Evolutionary conservation across 1,140 invertebrate genomes (phyloP), one percentile per base, ranked within the genome.

Genomic region (Drosophila melanica): DNA sequence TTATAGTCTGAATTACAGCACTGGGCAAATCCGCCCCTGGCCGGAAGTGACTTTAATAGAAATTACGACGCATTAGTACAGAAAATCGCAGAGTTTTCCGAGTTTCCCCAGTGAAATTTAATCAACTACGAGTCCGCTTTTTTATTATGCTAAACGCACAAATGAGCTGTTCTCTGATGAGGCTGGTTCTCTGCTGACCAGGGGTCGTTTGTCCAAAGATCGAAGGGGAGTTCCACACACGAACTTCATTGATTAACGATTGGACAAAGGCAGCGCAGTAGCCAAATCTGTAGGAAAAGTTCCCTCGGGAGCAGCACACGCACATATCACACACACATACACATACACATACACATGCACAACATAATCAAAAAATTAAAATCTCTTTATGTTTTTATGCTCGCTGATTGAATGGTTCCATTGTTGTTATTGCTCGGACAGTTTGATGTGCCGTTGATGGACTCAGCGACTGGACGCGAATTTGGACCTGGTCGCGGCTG

Each of bases 281-380:
- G 37, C 47, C 20, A 14, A 39, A 35, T 20, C 59, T 50, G 50
- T 67, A 66, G 71, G 45, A 66, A 65, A 68, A 64, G 23, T 71
- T 81, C 65, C 64, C 71, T 59, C 50, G 50, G 35, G 58, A 81
- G 71, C 72, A 66, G 59, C 73, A 79, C 50, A 72, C 63, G 78
- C 64, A 69, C 68, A 76, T 51, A 51, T 51, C 48, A 51, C 59
- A 81, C 51, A 66, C 66, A 75, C 62, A 60, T 57, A 64, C 64
- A 78, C 54, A 30, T 1, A 35, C 33, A 35, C 33, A 9, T 54
- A 42, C 39, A 59, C 53, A 51, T 37, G 16, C 44, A 42, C 62
- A 77, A 63, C 75, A 90, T 85, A 90, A 90, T 90, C 89, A 90
- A 90, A 90, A 90, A 90, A 90, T 90, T 90, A 90, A 90, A 90